These are phyloP conservation scores for Calyptomena viridis DNA, from an alignment of 2,113 vertebrate species.

Conservation along the genomic window DNA sequence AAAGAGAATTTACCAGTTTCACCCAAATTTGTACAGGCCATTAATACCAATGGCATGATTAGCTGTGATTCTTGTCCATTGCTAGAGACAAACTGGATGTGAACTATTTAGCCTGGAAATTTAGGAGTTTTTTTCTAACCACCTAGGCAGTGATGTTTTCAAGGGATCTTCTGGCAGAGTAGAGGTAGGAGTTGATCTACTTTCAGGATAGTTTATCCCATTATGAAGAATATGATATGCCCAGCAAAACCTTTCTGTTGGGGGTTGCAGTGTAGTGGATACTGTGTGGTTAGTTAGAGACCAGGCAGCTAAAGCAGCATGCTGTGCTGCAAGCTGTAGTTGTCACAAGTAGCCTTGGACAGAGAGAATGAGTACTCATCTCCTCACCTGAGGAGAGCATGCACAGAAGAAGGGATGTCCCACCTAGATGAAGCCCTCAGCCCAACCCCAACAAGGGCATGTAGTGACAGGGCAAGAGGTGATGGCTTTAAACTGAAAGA, in stretches of 20 bases:
- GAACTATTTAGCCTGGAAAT: background rate
- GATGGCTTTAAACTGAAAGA: background rate
- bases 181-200: background rate
- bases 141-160: background rate
- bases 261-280: background rate
- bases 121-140: background rate
- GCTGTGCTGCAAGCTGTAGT: background rate
- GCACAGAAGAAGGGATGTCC: background rate
- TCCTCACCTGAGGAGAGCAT: fast-evolving
- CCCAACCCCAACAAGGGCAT: background rate
- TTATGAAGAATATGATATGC: background rate
- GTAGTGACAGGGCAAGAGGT: background rate
- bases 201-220: background rate
- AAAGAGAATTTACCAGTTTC: background rate
- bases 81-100: background rate
- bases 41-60: fast-evolving
- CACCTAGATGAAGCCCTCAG: background rate
- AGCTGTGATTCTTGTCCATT: background rate
- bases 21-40: background rate
- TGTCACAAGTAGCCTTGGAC: background rate
- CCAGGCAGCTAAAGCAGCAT: background rate
- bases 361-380: background rate
- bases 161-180: background rate
- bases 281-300: background rate
- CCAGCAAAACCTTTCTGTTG: background rate